These are phyloP conservation scores for Sebastes alutus DNA, from an alignment of 2,797 vertebrate genomes.

Conservation along the genomic window DNA sequence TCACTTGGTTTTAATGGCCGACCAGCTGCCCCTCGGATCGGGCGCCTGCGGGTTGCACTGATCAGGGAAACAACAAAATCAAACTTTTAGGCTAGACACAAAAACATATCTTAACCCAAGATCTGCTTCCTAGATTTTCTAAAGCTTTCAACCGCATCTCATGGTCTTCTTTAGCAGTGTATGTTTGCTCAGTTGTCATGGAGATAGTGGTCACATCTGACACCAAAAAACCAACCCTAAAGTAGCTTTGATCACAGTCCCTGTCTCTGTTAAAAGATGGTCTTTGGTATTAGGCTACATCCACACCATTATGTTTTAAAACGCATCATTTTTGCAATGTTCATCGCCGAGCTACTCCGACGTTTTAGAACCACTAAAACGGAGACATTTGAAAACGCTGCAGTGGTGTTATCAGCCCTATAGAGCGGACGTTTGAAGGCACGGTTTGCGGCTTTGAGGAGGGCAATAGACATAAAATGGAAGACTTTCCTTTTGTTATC, in stretches of 20 bases:
- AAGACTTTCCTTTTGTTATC: too few species aligned
- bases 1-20: slow-evolving; percentile 88
- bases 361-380: too few species aligned
- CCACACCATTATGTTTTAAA: too few species aligned
- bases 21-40: slow-evolving; percentile 93
- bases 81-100: not conserved
- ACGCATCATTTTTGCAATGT: too few species aligned
- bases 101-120: not conserved
- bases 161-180: not conserved
- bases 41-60: slow-evolving; percentile 93
- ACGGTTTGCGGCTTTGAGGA: too few species aligned
- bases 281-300: not conserved
- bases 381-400: too few species aligned
- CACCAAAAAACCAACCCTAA: not conserved
- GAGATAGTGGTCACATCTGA: not conserved
- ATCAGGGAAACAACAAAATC: not conserved
- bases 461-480: too few species aligned
- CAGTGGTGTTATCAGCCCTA: too few species aligned
- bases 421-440: too few species aligned
- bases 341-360: too few species aligned
- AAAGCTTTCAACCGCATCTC: not conserved
- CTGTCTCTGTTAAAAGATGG: not conserved
- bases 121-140: not conserved
- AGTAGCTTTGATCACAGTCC: not conserved
- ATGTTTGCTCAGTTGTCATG: not conserved